phyloP scores from a whole-genome alignment of 2,888 invertebrate species.

The Globia sparganii region DNA sequence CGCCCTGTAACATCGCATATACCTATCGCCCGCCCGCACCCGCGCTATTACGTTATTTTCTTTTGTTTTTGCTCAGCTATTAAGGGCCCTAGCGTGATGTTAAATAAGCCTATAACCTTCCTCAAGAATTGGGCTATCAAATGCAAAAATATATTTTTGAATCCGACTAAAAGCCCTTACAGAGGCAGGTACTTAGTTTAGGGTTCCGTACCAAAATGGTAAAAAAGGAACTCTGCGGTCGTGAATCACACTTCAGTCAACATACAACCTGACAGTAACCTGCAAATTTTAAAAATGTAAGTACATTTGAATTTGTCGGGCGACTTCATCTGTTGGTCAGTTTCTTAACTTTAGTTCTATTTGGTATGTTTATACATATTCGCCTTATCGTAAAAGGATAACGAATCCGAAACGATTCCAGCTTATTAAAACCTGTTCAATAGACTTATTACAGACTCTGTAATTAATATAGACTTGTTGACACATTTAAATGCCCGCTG shows the following conservation, averaged over 20 bases:
- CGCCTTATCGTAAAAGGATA: not conserved
- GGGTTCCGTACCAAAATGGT: not conserved
- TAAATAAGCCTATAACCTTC: no score
- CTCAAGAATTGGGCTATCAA: no score
- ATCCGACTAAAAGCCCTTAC: not conserved
- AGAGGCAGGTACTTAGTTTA: not conserved
- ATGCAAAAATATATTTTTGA: no score
- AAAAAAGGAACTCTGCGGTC: not conserved
- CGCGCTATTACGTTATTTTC: not conserved
- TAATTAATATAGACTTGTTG: conserved; percentile 35
- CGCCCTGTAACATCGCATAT: not conserved
- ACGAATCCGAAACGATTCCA: not conserved
- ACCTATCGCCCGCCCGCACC: not conserved
- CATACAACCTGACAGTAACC: no score
- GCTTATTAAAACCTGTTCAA: not conserved
- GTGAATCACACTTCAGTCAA: not conserved
- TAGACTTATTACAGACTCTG: not conserved
- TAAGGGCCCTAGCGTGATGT: no score
- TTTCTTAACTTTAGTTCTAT: not conserved
- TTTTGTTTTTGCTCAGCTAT: not conserved
- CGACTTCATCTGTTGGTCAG: no score
- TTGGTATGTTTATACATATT: not conserved
- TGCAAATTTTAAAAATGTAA: no score
- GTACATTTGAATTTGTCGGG: not conserved
- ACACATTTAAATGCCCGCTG: conserved; percentile 44